These are phyloP conservation scores for Antheraea assamensis DNA, from an alignment of 2,888 invertebrate species.

Conservation along the genomic window DNA sequence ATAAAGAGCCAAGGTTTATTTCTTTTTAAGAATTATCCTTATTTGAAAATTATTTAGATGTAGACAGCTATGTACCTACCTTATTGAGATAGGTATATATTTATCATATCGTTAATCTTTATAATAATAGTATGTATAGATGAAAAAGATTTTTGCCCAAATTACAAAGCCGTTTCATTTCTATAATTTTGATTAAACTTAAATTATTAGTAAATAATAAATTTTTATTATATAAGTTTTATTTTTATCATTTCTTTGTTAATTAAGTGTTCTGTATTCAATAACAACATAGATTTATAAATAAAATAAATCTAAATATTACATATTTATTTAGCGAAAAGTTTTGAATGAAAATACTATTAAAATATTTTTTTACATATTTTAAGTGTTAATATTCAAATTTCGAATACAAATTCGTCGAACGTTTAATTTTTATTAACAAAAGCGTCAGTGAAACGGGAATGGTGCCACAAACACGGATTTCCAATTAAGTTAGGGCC, in stretches of 20 bases:
- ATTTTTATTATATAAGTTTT: background rate
- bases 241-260: background rate
- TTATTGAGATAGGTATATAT: no score
- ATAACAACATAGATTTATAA: no score
- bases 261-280: background rate
- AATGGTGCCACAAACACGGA: slow-evolving; percentile 79
- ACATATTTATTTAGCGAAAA: no score
- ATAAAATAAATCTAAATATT: no score
- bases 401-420: slow-evolving; percentile 28
- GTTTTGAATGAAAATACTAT: no score
- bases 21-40: no score
- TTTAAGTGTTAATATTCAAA: slow-evolving; percentile 63
- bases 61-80: no score
- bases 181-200: background rate
- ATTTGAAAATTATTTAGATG: no score
- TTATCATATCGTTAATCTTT: no score
- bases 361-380: background rate
- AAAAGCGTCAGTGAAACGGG: slow-evolving; percentile 67
- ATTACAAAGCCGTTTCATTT: background rate
- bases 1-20: no score
- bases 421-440: slow-evolving; percentile 77
- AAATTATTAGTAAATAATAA: background rate
- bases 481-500: slow-evolving; percentile 80
- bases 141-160: background rate
- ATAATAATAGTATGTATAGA: no score